Percentiles rank a stretch among this genome's conserved stretches.
Conservation (phyloP, 1,140 invertebrate genomes). For the Daktulosphaira vitifoliae region DNA sequence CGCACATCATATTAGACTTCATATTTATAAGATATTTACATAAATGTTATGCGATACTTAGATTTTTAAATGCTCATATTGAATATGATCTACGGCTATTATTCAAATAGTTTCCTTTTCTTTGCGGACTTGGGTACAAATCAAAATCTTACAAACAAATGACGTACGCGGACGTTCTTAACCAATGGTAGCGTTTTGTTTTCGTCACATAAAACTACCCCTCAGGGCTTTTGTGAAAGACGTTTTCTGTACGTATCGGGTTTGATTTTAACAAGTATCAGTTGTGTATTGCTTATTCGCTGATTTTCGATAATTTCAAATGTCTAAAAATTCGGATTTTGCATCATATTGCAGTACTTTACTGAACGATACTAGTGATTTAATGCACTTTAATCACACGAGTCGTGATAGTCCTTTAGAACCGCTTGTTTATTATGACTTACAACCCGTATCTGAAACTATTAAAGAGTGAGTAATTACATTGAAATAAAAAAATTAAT, state of each 20-base stretch:
- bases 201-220: constrained; percentile 13
- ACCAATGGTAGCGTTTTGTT: constrained; percentile 13
- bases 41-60: no score
- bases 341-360: constrained; percentile 6
- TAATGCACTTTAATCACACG: constrained; percentile 4
- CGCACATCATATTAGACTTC: no score
- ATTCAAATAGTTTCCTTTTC: not conserved
- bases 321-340: constrained; percentile 23
- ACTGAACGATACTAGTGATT: not conserved
- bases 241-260: not conserved
- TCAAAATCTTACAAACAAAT: constrained; percentile 16
- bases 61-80: constrained; percentile 6
- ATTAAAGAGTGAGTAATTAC: constrained; percentile 15
- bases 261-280: constrained; percentile 6
- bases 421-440: constrained; percentile 27
- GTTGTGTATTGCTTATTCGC: constrained; percentile 7
- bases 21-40: no score
- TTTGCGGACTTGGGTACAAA: not conserved
- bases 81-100: constrained; percentile 1
- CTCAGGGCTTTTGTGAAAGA: constrained; percentile 2
- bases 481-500: not conserved
- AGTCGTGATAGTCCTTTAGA: not conserved
- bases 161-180: constrained; percentile 3
- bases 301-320: not conserved
- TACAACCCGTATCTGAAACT: constrained; percentile 27